Evolutionary conservation across 2,113 vertebrate genomes (phyloP), one percentile per base, ranked within the genome.

Genomic region (Centropus bengalensis): DNA sequence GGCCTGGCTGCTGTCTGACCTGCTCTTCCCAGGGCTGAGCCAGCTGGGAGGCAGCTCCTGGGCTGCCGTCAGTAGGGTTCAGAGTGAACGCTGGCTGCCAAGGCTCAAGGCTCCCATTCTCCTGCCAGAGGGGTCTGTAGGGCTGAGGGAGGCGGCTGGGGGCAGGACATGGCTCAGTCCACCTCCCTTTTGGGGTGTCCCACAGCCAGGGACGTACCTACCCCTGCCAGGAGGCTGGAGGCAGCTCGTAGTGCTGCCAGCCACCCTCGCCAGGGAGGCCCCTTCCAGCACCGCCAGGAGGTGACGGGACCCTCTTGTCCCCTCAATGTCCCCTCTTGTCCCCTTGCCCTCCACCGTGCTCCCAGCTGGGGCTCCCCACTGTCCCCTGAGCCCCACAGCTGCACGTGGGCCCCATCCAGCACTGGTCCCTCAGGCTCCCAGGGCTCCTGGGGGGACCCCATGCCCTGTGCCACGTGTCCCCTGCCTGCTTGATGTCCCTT

Each of bases 401-500:
- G 33, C 54, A 7, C 1, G 1, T 19, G 36, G 17, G 60, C 36
- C 33, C 36, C 26, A 23, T 24, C n/a, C 2, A 0, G 18, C 49
- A 44, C 15, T 0, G 73, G 80, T 80, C 87, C 73, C 77, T 69
- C 4, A 0, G 91, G 89, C 62, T 92, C 79, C 70, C 80, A 60
- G 45, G 76, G 87, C 44, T 73, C 22, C 26, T 49, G 32, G 22
- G 10, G 24, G 12, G 2, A 45, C 26, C 51, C 49, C 49, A 3
- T 54, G 42, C n/a, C 52, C 82, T 13, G 12, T 2, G 3, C 28
- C 0, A 0, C 4, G 9, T 54, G 38, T 33, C 19, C 52, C 38
- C n/a, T 38, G 24, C 36, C 45, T 62, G 16, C 36, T 54, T 42
- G 21, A 1, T 9, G 20, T 66, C 75, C 44, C 44, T 44, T 44